Conservation (phyloP, 2,888 invertebrate species). For the Chloromyia formosa region DNA sequence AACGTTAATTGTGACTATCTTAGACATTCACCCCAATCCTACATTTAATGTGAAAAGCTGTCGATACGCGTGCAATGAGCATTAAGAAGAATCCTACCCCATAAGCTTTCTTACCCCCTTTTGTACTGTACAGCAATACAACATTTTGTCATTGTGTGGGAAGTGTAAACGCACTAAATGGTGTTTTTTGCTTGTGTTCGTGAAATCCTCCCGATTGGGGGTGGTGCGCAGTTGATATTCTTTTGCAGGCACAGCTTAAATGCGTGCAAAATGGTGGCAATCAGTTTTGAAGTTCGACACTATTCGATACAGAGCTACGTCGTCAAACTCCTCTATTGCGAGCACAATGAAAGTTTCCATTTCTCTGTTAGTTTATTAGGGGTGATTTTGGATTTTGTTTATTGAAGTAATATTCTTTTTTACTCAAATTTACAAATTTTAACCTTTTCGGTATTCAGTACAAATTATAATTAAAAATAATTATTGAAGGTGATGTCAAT, state of each 20-base stretch:
- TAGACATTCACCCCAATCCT: background rate
- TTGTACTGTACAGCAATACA: background rate
- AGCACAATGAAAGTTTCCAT: no score
- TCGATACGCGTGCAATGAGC: conserved; percentile 34
- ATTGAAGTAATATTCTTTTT: no score
- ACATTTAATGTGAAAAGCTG: conserved; percentile 26
- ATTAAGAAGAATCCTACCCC: background rate
- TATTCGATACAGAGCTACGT: no score
- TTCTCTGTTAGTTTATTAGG: no score
- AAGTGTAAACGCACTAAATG: no score
- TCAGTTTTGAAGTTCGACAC: conserved; percentile 13
- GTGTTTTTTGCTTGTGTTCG: no score
- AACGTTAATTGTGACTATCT: background rate
- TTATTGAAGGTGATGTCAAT: no score
- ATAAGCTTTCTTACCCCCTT: conserved; percentile 25
- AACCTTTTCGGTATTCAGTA: no score
- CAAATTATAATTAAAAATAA: no score
- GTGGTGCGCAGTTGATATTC: conserved; percentile 10
- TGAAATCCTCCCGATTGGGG: background rate
- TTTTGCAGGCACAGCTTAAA: background rate
- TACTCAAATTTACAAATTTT: no score
- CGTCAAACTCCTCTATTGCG: no score
- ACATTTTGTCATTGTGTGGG: background rate
- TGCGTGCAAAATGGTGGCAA: conserved; percentile 40
- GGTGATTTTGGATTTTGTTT: no score